Percentiles rank a stretch among this genome's conserved stretches.
These are phyloP conservation scores for Eubasilissa regina DNA, from an alignment of 1,140 invertebrate genomes.

Conservation along the genomic window DNA sequence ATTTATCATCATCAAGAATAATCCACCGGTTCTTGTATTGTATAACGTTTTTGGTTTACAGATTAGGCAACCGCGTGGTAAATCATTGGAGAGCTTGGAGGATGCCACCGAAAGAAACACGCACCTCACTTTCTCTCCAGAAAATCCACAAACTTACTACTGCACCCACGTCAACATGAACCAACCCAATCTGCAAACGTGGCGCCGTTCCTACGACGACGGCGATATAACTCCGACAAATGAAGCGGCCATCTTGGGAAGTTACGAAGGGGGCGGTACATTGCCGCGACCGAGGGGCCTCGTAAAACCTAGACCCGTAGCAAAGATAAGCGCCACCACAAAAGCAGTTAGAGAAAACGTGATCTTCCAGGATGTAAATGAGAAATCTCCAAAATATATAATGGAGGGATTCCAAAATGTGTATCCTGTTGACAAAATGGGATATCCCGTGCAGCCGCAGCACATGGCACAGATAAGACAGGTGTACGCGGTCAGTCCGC, in stretches of 20 bases:
- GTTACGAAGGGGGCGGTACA: conserved; percentile 85
- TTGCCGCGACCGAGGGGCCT: conserved; percentile 87
- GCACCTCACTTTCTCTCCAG: conserved; percentile 76
- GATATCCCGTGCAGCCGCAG: conserved; percentile 68
- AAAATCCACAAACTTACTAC: conserved; percentile 71
- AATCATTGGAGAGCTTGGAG: conserved; percentile 88
- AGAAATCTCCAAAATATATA: conserved; percentile 73
- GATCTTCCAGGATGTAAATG: conserved; percentile 68
- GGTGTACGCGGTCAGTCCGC: conserved; percentile 73
- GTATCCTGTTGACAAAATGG: conserved; percentile 68
- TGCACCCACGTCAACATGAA: conserved; percentile 69
- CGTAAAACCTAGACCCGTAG: conserved; percentile 87
- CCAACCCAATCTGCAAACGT: conserved; percentile 71
- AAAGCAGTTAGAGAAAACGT: conserved; percentile 69
- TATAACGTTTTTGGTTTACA: conserved; percentile 63
- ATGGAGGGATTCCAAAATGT: conserved; percentile 62
- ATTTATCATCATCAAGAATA: too few species aligned
- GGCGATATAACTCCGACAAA: conserved; percentile 92
- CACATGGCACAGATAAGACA: conserved; percentile 62
- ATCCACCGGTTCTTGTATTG: neutral
- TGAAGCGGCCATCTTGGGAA: conserved; percentile 74
- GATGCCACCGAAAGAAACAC: conserved; percentile 77
- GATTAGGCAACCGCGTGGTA: conserved; percentile 83
- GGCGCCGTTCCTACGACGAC: conserved; percentile 90
- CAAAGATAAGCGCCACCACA: conserved; percentile 81